phyloP scores from a whole-genome alignment of 2,113 vertebrate genomes.

The Nothoprocta perdicaria region DNA sequence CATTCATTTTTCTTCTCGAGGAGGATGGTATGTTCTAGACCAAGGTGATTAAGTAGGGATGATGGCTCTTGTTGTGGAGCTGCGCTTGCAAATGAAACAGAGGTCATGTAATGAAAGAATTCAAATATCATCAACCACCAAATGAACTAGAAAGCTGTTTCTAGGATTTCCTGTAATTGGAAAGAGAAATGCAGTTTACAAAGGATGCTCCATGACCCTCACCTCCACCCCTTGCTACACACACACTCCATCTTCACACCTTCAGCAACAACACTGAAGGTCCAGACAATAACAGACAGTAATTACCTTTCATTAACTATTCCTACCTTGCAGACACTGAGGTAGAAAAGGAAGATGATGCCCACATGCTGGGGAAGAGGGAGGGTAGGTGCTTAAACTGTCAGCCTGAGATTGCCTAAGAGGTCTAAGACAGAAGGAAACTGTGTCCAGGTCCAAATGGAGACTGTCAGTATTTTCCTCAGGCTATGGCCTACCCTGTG shows the following conservation, averaged over 20 bases:
- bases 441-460: neutral
- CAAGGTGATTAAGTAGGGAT: neutral
- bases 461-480: neutral
- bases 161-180: too few relatives aligned
- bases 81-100: neutral
- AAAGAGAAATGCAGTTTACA: neutral
- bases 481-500: neutral
- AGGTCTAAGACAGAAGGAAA: neutral
- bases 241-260: neutral
- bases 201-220: neutral
- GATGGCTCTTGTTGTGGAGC: too few relatives aligned
- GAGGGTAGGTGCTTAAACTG: neutral
- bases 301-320: too few relatives aligned
- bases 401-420: neutral
- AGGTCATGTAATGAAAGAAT: neutral
- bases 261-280: too few relatives aligned
- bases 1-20: neutral
- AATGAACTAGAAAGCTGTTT: neutral
- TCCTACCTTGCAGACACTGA: neutral
- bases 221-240: neutral
- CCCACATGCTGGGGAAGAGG: neutral
- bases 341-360: neutral
- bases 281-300: neutral
- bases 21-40: neutral
- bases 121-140: neutral